Conservation (phyloP, 2,797 vertebrate species). For the Pseudotriccus pelzelni region DNA sequence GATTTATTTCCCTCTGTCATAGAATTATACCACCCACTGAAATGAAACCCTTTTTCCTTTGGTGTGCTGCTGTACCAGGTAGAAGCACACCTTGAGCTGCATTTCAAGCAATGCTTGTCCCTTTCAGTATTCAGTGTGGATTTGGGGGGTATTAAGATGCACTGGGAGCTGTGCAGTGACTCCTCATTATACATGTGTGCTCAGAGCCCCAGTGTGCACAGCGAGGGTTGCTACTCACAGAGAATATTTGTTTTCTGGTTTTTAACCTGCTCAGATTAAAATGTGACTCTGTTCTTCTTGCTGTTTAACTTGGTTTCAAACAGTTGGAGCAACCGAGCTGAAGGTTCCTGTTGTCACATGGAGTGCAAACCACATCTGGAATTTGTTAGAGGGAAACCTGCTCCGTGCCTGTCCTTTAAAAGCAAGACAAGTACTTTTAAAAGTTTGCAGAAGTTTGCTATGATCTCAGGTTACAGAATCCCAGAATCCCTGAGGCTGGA, state of each 20-base stretch:
- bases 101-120: background rate
- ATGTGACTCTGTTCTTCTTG: background rate
- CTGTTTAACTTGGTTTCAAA: constrained; percentile 39
- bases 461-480: background rate
- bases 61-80: background rate
- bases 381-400: background rate
- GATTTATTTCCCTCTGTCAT: constrained; percentile 1
- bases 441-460: background rate
- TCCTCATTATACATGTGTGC: constrained; percentile 16
- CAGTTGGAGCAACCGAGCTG: background rate
- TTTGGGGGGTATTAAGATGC: background rate
- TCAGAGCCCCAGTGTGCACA: background rate
- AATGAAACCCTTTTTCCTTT: background rate
- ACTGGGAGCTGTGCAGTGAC: background rate
- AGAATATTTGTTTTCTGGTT: background rate
- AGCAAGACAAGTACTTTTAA: background rate
- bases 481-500: background rate
- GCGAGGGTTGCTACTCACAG: background rate
- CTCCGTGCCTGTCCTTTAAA: background rate
- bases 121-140: background rate
- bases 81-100: background rate
- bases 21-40: constrained; percentile 4
- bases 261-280: background rate
- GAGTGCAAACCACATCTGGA: background rate
- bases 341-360: background rate